Evolutionary conservation across 2,888 invertebrate species (phyloP).

Genomic region (Pyrrhosoma nymphula): DNA sequence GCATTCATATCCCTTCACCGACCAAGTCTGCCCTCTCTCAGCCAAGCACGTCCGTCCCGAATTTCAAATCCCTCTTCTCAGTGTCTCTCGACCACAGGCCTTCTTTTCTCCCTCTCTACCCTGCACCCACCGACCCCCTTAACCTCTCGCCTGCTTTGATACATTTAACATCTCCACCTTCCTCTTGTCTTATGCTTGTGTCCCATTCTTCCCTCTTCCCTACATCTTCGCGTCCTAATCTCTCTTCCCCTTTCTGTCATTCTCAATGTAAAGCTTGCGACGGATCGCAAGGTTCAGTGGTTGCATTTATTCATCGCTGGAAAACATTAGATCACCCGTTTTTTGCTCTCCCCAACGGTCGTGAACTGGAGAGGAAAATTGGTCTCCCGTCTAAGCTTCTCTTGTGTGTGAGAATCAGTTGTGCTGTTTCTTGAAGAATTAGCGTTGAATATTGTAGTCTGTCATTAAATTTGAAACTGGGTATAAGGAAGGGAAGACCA

Average conservation of each 20-base stretch:
- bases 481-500: too few relatives aligned
- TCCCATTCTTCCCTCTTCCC: not conserved
- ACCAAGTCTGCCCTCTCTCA: not conserved
- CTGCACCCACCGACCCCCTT: not conserved
- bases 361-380: too few relatives aligned
- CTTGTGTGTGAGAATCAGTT: too few relatives aligned
- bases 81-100: not conserved
- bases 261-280: too few relatives aligned
- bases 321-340: not conserved
- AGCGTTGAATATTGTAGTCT: too few relatives aligned
- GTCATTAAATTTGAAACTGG: too few relatives aligned
- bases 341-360: not conserved
- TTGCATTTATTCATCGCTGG: not conserved
- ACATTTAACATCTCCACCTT: not conserved
- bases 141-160: not conserved
- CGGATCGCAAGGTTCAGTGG: not conserved
- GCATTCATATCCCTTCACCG: constrained; percentile 34
- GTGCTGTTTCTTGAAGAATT: too few relatives aligned
- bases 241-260: not conserved
- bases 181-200: not conserved
- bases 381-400: too few relatives aligned
- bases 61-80: not conserved
- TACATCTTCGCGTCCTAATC: not conserved
- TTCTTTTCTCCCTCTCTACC: not conserved
- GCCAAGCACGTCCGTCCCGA: not conserved